phyloP scores from a whole-genome alignment of 2,888 invertebrate genomes.

The Pollenia angustigena region DNA sequence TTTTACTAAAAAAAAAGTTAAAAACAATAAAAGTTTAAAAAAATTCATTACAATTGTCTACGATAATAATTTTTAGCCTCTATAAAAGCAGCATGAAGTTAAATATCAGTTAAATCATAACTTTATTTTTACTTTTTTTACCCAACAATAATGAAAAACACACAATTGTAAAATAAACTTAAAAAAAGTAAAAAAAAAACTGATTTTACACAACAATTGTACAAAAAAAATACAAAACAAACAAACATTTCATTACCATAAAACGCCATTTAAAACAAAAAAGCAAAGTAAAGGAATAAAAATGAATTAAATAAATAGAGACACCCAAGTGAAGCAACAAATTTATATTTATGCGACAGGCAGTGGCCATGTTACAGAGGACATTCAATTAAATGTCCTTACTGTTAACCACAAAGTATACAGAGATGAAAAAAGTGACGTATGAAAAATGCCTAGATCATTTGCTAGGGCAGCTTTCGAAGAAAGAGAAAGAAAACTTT shows the following conservation, averaged over 20 bases:
- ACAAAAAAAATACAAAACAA: constrained; percentile 45
- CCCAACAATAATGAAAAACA: constrained; percentile 24
- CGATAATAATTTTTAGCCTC: constrained; percentile 1
- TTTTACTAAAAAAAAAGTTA: not conserved
- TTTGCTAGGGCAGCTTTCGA: too few species aligned
- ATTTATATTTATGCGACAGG: constrained; percentile 30
- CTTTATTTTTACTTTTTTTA: constrained; percentile 30
- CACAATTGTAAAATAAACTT: constrained; percentile 38
- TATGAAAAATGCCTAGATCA: too few species aligned
- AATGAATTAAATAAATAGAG: constrained; percentile 47
- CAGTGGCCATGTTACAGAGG: constrained; percentile 36
- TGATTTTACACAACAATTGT: constrained; percentile 54
- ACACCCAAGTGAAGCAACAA: constrained; percentile 53
- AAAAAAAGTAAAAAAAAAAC: constrained; percentile 7
- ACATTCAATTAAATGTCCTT: constrained; percentile 20
- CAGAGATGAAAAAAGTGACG: too few species aligned
- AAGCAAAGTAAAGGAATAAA: constrained; percentile 42
- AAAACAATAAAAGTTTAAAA: constrained; percentile 1
- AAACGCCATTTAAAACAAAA: constrained; percentile 49
- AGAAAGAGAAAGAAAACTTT: too few species aligned
- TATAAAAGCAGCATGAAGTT: constrained; percentile 34
- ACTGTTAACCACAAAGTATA: too few species aligned
- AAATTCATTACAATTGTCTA: constrained; percentile 43
- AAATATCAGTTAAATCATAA: constrained; percentile 55
- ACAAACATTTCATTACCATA: constrained; percentile 66